Conservation (phyloP, 1,140 invertebrate genomes). For the Andricus grossulariae region DNA sequence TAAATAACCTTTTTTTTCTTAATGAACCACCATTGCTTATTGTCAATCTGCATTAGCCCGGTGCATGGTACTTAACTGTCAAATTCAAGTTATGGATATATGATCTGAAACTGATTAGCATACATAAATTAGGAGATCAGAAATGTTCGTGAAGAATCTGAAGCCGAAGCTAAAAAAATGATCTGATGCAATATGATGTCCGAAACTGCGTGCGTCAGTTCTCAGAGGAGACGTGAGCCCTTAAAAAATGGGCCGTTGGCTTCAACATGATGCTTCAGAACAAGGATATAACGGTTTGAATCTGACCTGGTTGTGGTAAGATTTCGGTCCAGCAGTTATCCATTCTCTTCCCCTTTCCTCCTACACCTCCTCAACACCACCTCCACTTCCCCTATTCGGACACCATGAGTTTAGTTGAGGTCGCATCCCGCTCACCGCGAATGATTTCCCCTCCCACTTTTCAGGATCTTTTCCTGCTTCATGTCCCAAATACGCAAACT, state of each 20-base stretch:
- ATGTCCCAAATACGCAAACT: constrained; percentile 53
- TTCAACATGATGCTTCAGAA: constrained; percentile 50
- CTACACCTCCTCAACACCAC: constrained; percentile 28
- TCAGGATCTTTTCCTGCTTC: constrained; percentile 38
- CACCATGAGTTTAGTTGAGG: constrained; percentile 44
- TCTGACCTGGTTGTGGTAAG: constrained; percentile 51
- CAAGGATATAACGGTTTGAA: constrained; percentile 61
- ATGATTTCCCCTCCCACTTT: constrained; percentile 41
- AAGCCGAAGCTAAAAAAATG: background rate
- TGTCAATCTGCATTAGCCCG: no score
- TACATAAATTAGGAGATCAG: no score
- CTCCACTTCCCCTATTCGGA: constrained; percentile 16
- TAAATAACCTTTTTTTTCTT: no score
- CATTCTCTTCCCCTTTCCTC: constrained; percentile 13
- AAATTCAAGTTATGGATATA: no score
- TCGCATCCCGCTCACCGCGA: constrained; percentile 51
- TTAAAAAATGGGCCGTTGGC: constrained; percentile 52
- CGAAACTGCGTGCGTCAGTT: constrained; percentile 39
- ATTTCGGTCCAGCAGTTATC: constrained; percentile 47
- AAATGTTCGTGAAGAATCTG: no score
- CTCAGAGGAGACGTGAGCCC: constrained; percentile 49
- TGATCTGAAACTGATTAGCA: no score
- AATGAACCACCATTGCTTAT: no score
- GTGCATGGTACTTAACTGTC: no score
- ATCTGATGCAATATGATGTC: background rate